These are phyloP conservation scores for Brachionus sp. DNA, from an alignment of 1,140 invertebrate genomes.

Conservation along the genomic window DNA sequence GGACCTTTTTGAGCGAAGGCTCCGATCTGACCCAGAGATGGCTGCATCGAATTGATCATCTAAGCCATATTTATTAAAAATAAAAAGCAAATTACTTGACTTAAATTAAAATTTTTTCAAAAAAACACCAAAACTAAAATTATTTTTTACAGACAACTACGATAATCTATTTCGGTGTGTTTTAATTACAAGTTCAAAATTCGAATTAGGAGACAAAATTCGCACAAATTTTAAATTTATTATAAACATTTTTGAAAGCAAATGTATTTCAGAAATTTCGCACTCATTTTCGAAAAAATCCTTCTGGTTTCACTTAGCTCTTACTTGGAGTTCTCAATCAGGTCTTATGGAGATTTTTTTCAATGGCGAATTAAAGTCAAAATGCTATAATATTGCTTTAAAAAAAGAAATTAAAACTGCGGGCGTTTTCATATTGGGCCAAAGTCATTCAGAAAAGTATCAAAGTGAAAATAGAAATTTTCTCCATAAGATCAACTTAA, in stretches of 20 bases:
- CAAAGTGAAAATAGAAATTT: not conserved
- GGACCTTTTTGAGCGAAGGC: too few relatives aligned
- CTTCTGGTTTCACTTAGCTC: slow-evolving; percentile 37
- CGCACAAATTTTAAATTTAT: not conserved
- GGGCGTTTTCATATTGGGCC: slow-evolving; percentile 5
- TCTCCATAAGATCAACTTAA: not conserved
- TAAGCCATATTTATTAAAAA: too few relatives aligned
- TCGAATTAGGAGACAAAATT: not conserved
- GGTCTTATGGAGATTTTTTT: slow-evolving; percentile 17
- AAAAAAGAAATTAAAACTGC: slow-evolving; percentile 34
- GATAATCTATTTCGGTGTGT: slow-evolving; percentile 33
- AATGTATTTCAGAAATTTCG: slow-evolving; percentile 11
- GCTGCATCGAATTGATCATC: too few relatives aligned
- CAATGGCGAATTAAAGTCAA: slow-evolving; percentile 21
- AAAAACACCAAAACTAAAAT: not conserved
- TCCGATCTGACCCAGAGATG: too few relatives aligned
- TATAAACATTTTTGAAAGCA: slow-evolving; percentile 8
- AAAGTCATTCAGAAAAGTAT: not conserved
- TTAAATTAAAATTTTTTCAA: too few relatives aligned
- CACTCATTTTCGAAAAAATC: not conserved
- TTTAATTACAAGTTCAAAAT: not conserved
- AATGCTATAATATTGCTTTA: not conserved
- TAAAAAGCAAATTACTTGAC: too few relatives aligned
- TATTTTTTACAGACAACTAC: slow-evolving; percentile 49
- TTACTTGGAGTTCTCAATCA: slow-evolving; percentile 19